Evolutionary conservation across 2,797 vertebrate species (phyloP).

Genomic region (Acrossocheilus fasciatus): DNA sequence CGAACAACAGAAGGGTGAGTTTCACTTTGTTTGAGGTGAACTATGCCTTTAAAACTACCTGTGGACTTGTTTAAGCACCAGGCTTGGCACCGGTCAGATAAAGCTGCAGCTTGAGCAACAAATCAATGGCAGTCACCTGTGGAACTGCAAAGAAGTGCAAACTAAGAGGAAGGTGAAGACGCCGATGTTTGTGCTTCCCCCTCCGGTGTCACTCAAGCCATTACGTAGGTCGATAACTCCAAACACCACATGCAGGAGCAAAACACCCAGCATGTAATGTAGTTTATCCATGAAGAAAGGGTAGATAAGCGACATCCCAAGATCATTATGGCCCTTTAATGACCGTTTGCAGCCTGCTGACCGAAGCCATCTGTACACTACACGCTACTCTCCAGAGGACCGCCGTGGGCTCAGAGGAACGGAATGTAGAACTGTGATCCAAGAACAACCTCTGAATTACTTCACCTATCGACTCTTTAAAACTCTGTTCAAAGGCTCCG

Average conservation of each 20-base stretch:
- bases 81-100: background rate
- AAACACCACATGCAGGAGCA: background rate
- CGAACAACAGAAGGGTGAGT: background rate
- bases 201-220: background rate
- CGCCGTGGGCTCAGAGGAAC: constrained; percentile 9
- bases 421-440: constrained; percentile 39
- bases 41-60: background rate
- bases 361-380: constrained; percentile 4
- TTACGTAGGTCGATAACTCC: constrained; percentile 5
- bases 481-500: background rate
- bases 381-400: background rate
- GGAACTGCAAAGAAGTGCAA: background rate
- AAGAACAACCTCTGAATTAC: constrained; percentile 55
- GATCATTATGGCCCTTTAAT: constrained; percentile 22
- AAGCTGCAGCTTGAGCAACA: background rate
- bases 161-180: background rate
- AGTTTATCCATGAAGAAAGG: constrained; percentile 4
- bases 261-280: constrained; percentile 10
- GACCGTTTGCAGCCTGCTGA: background rate
- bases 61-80: background rate
- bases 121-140: constrained; percentile 13
- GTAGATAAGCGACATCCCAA: constrained; percentile 12
- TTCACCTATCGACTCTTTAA: constrained; percentile 41
- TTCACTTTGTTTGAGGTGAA: background rate
- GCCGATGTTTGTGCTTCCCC: background rate